Evolutionary conservation across 2,113 vertebrate genomes (phyloP), one percentile per base, ranked within the genome.

Genomic region (Anarhynchus alexandrinus): DNA sequence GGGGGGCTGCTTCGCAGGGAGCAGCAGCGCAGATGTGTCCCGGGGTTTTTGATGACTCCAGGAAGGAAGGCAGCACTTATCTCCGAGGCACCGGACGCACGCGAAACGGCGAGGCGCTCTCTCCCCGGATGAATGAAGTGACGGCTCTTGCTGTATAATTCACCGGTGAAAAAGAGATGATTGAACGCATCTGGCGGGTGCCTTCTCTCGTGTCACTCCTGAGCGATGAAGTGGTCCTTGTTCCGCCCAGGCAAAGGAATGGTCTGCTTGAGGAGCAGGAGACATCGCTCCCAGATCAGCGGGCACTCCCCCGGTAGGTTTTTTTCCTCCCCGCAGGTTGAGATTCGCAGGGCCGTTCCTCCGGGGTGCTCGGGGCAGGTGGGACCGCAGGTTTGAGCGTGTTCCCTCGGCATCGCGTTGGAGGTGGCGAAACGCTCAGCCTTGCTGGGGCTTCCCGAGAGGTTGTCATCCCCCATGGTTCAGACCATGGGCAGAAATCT

Each of bases 41-140:
- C 70, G 15, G 72, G n/a, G 6, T 87, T 96, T 77, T 77, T 71
- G 94, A 87, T 89, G 93, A 86, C 80, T 89, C 42, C 77, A 93
- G 97, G 86, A 97, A 96, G 95, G 89, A 96, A 95, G 77, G 84
- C n/a, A 90, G 57, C 95, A 86, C 95, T 95, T 92, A 82, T 83
- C 85, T 93, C 12, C 1, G 8, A 67, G 86, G 90, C 86, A 81
- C 54, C 90, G 66, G 86, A 8, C 15, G 4, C 15, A 4, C 15
- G 36, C 58, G 32, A 3, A 72, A 30, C 2, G 10, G 14, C 23
- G 11, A 79, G 12, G n/a, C 6, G 2, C 36, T 47, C 15, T 29
- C 62, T 45, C 38, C 54, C 11, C 10, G 8, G 26, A 32, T 55
- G 91, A 89, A 84, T 73, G 83, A 8, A 52, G 49, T 5, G 36